Evolutionary conservation across 1,140 invertebrate genomes (phyloP).

Genomic region (Halotydeus destructor): DNA sequence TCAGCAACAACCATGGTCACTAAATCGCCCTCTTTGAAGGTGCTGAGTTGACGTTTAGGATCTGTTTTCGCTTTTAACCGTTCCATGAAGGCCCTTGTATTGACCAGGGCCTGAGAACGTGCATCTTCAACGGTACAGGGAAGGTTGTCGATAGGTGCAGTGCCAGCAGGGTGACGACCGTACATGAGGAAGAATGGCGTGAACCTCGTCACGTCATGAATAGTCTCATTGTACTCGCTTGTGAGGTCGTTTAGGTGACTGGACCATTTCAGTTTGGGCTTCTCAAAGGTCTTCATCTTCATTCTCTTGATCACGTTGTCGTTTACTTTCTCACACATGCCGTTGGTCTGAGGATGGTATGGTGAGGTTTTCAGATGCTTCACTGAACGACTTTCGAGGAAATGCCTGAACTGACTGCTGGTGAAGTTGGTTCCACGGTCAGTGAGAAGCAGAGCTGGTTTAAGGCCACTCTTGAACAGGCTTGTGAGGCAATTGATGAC

Average conservation of each 20-base stretch:
- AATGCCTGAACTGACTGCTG: constrained; percentile 18
- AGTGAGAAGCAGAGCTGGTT: constrained; percentile 11
- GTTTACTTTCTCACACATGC: constrained; percentile 12
- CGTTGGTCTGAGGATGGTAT: constrained; percentile 20
- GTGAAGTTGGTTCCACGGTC: constrained; percentile 21
- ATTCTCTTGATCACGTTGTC: not conserved
- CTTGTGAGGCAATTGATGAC: not conserved
- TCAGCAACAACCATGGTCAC: not conserved
- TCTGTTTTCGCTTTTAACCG: not conserved
- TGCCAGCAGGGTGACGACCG: no score
- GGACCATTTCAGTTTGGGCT: not conserved
- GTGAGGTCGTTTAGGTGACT: not conserved
- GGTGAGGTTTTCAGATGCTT: constrained; percentile 17
- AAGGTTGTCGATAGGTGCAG: not conserved
- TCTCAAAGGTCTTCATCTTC: not conserved
- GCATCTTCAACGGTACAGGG: no score
- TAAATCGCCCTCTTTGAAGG: not conserved
- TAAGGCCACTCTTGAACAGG: constrained; percentile 7
- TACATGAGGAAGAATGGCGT: no score
- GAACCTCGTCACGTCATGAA: not conserved
- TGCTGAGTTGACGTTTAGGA: not conserved
- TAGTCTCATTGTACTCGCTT: not conserved
- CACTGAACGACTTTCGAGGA: constrained; percentile 18
- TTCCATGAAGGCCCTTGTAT: not conserved
- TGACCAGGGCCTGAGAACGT: not conserved